Conservation (phyloP, 2,888 invertebrate genomes). For the Limenitis camilla region DNA sequence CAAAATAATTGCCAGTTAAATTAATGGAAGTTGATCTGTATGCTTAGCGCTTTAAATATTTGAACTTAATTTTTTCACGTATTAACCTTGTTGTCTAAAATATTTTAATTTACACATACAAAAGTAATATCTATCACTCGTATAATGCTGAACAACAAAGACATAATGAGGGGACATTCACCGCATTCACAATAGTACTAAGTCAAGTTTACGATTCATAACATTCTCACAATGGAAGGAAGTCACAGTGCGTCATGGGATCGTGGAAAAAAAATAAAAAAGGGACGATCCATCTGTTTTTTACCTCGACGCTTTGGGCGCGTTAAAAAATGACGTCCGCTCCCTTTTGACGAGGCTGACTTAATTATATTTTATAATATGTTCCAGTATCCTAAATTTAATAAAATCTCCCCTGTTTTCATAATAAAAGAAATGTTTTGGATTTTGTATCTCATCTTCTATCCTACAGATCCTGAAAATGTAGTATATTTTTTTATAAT, state of each 20-base stretch:
- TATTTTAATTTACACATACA: too few relatives aligned
- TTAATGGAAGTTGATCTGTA: too few relatives aligned
- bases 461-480: too few relatives aligned
- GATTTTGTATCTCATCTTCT: too few relatives aligned
- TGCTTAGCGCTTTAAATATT: too few relatives aligned
- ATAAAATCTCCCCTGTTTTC: too few relatives aligned
- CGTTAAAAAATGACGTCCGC: conserved; percentile 34
- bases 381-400: neutral
- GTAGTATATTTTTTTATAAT: too few relatives aligned
- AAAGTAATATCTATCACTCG: neutral
- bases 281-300: conserved; percentile 33
- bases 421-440: too few relatives aligned
- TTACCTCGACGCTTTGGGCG: conserved; percentile 31
- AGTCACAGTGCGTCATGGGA: conserved; percentile 65
- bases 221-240: conserved; percentile 68
- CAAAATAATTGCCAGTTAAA: too few relatives aligned
- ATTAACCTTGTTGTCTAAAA: too few relatives aligned
- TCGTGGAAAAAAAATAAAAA: conserved; percentile 38
- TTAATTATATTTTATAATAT: neutral
- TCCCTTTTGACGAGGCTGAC: conserved; percentile 7
- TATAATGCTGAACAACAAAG: neutral
- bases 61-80: too few relatives aligned
- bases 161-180: conserved; percentile 4
- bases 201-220: conserved; percentile 17
- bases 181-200: conserved; percentile 5